phyloP scores from a whole-genome alignment of 2,797 vertebrate species.

The Hydrophis major region DNA sequence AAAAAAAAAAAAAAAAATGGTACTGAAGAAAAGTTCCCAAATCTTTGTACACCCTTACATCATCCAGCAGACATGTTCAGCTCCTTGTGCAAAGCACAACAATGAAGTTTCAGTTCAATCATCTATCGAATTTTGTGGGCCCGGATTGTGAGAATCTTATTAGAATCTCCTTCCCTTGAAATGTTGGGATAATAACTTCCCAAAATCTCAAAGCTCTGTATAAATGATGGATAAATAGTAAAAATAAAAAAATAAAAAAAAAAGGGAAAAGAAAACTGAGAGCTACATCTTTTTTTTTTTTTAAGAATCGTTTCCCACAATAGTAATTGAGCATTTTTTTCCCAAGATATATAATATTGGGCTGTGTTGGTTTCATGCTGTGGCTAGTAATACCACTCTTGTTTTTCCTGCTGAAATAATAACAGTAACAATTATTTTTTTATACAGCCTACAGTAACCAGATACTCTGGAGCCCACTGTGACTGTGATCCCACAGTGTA shows the following conservation, averaged over 20 bases:
- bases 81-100: background rate
- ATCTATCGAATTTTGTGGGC: background rate
- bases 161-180: background rate
- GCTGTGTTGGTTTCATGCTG: constrained; percentile 57
- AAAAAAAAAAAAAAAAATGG: background rate
- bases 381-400: constrained; percentile 31
- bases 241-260: background rate
- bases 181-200: background rate
- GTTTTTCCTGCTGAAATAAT: constrained; percentile 25
- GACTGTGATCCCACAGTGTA: background rate
- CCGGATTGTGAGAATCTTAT: background rate
- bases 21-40: background rate
- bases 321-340: constrained; percentile 56
- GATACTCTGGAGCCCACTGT: background rate
- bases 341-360: constrained; percentile 59
- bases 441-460: background rate
- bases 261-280: background rate
- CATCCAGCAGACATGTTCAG: background rate
- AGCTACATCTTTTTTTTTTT: background rate
- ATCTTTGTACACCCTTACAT: background rate
- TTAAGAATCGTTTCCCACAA: constrained; percentile 42
- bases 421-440: background rate
- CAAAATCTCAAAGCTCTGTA: background rate
- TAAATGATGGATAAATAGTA: background rate
- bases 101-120: background rate